phyloP scores from a whole-genome alignment of 2,797 vertebrate genomes.

The Neosilurus hyrtlii region DNA sequence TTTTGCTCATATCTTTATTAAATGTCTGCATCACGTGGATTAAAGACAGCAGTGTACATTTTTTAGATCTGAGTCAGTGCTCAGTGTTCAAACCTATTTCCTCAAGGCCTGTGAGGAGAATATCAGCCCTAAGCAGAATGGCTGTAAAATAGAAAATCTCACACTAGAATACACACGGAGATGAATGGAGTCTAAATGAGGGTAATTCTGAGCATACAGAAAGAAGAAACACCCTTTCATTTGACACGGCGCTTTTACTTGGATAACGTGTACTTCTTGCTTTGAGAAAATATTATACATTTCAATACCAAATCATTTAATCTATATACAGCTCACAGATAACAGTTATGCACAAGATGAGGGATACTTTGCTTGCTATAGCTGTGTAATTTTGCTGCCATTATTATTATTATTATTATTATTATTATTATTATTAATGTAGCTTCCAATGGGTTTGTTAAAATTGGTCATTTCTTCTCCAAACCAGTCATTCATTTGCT shows the following conservation, averaged over 20 bases:
- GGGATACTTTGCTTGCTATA: neutral
- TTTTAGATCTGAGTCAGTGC: constrained; percentile 1
- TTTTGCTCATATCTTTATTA: constrained; percentile 7
- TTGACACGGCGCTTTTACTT: neutral
- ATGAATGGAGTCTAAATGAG: neutral
- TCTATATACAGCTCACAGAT: neutral
- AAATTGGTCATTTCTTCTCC: neutral
- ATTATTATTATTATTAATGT: neutral
- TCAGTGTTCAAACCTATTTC: constrained; percentile 1
- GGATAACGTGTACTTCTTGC: neutral
- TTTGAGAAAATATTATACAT: neutral
- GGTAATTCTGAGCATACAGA: neutral
- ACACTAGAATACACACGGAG: neutral
- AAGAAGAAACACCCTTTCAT: neutral
- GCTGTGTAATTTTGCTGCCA: neutral
- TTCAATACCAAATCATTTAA: neutral
- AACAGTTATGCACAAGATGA: neutral
- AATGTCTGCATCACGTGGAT: neutral
- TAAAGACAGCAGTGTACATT: neutral
- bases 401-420: too few species aligned
- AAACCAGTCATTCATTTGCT: neutral
- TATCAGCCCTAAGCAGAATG: neutral
- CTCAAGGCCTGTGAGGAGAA: constrained; percentile 1
- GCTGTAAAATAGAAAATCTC: neutral
- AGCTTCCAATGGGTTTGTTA: neutral